Percentiles rank a stretch among this genome's conserved stretches.
These are phyloP conservation scores for human DNA, from an alignment of 2,113 vertebrate genomes.

Conservation along the genomic window GRCh38 chr3:117741001-117741500, in stretches of 20 bases:
- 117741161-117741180: not conserved
- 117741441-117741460: not conserved
- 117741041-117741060: not conserved
- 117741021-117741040: not conserved
- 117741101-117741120: not conserved
- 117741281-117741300: not conserved
- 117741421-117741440: not conserved
- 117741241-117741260: not conserved
- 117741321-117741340: not conserved
- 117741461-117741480: not conserved
- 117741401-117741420: not conserved
- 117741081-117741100: not conserved
- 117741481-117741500: not conserved
- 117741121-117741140: not conserved
- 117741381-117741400: not conserved
- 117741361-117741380: not conserved
- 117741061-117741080: not conserved
- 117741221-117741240: not conserved
- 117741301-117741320: not conserved
- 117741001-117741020: not conserved
- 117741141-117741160: not conserved
- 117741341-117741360: not conserved
- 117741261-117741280: not conserved
- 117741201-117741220: not conserved
- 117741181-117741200: not conserved